These are phyloP conservation scores for Phragmatobia fuliginosa DNA, from an alignment of 2,888 invertebrate genomes.

Conservation along the genomic window DNA sequence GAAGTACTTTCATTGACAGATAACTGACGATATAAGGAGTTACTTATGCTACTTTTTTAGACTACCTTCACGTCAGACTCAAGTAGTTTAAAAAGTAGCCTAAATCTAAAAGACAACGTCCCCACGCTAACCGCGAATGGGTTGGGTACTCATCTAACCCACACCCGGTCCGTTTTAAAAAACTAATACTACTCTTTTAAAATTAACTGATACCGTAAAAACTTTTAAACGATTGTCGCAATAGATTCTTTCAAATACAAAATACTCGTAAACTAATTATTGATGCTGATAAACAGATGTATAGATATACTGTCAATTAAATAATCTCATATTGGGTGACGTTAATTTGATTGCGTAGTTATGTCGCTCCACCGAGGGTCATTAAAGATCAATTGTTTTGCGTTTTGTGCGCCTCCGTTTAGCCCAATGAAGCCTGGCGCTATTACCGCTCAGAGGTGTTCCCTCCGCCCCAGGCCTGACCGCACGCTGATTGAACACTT, in stretches of 20 bases:
- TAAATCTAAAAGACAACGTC: too few relatives aligned
- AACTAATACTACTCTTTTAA: too few relatives aligned
- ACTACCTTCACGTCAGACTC: too few relatives aligned
- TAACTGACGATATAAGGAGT: too few relatives aligned
- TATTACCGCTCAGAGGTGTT: conserved; percentile 56
- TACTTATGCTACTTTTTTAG: too few relatives aligned
- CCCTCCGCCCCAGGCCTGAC: conserved; percentile 63
- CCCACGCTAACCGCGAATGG: too few relatives aligned
- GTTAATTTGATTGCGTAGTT: conserved; percentile 48
- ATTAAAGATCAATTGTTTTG: conserved; percentile 80
- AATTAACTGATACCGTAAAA: too few relatives aligned
- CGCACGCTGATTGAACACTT: conserved; percentile 82
- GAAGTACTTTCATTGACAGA: too few relatives aligned
- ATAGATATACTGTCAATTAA: conserved; percentile 22
- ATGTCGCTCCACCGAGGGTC: conserved; percentile 52
- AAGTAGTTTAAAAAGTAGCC: too few relatives aligned
- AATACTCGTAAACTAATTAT: neutral
- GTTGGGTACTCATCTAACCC: too few relatives aligned
- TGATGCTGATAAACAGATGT: neutral
- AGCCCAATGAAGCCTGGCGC: conserved; percentile 56
- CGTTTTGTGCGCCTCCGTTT: conserved; percentile 56
- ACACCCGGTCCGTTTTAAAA: too few relatives aligned
- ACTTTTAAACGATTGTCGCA: too few relatives aligned
- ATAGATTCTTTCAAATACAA: neutral
- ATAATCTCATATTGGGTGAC: conserved; percentile 33